Percentiles rank a stretch among this genome's conserved stretches.
These are phyloP conservation scores for Netelia fuscicornis DNA, from an alignment of 2,888 invertebrate genomes.

Conservation along the genomic window DNA sequence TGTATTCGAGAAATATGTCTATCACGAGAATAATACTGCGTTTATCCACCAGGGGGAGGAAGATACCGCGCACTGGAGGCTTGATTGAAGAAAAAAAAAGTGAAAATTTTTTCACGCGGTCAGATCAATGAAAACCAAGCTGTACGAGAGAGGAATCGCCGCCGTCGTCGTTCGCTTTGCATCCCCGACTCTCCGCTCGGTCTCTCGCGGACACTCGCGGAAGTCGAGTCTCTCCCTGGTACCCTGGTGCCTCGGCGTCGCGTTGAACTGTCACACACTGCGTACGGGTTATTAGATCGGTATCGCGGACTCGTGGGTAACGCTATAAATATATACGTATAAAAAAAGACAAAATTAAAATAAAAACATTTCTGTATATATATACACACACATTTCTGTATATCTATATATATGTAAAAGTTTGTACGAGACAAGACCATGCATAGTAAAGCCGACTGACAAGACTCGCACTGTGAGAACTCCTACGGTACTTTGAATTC, in stretches of 20 bases:
- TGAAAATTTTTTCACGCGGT: too few relatives aligned
- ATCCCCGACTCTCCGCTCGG: conserved; percentile 24
- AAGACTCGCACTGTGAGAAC: conserved; percentile 70
- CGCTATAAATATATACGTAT: conserved; percentile 3
- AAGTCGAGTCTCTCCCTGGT: conserved; percentile 58
- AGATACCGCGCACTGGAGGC: too few relatives aligned
- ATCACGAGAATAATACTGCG: too few relatives aligned
- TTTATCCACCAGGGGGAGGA: too few relatives aligned
- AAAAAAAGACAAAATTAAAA: background rate
- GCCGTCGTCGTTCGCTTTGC: too few relatives aligned
- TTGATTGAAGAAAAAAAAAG: too few relatives aligned
- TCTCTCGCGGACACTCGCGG: conserved; percentile 69
- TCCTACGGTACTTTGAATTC: conserved; percentile 71
- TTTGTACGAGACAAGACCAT: conserved; percentile 49
- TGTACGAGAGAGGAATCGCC: too few relatives aligned
- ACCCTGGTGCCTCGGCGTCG: conserved; percentile 14
- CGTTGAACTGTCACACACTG: conserved; percentile 71
- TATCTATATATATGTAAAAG: conserved; percentile 8
- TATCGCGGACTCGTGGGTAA: conserved; percentile 65
- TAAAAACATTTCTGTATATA: conserved; percentile 2
- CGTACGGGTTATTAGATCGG: conserved; percentile 74
- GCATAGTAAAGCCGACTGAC: conserved; percentile 63
- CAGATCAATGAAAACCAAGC: too few relatives aligned
- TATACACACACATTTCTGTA: conserved; percentile 1
- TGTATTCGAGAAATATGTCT: too few relatives aligned